Percentiles rank a stretch among this genome's conserved stretches.
These are phyloP conservation scores for Halcyon smyrnensis DNA, from an alignment of 2,797 vertebrate species.

Conservation along the genomic window DNA sequence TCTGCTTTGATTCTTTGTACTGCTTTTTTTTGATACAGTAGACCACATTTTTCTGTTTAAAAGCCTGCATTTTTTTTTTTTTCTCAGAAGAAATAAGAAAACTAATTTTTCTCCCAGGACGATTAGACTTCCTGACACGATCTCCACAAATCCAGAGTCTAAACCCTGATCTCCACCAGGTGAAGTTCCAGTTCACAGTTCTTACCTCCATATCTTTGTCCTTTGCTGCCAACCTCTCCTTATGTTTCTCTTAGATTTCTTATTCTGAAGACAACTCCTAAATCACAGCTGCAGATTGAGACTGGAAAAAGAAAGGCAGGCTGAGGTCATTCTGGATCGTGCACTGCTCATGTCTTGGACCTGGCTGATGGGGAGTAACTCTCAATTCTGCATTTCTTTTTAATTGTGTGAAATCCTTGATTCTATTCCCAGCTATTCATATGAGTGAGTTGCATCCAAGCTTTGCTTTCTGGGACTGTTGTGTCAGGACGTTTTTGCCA, in stretches of 20 bases:
- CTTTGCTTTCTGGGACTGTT: not conserved
- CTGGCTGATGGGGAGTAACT: not conserved
- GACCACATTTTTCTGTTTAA: not conserved
- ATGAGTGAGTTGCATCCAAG: not conserved
- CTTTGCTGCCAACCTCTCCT: conserved; percentile 40
- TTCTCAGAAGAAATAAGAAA: not conserved
- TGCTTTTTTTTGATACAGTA: not conserved
- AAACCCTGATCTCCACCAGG: conserved; percentile 34
- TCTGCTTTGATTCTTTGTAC: conserved; percentile 22
- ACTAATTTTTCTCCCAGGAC: not conserved
- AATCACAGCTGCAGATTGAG: not conserved
- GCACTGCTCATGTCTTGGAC: not conserved
- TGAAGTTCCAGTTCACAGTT: conserved; percentile 59
- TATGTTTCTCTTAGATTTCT: conserved; percentile 35
- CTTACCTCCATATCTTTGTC: conserved; percentile 20
- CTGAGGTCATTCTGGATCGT: accelerated
- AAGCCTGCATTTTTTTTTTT: not conserved
- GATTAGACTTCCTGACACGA: not conserved
- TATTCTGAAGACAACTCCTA: not conserved
- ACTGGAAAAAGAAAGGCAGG: conserved; percentile 1
- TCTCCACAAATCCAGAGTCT: not conserved
- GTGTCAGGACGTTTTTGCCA: not conserved
- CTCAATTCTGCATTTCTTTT: not conserved
- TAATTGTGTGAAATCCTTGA: not conserved
- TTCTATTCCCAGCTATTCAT: conserved; percentile 17